phyloP scores from a whole-genome alignment of 1,140 invertebrate species.

The Zaprionus gabonicus region DNA sequence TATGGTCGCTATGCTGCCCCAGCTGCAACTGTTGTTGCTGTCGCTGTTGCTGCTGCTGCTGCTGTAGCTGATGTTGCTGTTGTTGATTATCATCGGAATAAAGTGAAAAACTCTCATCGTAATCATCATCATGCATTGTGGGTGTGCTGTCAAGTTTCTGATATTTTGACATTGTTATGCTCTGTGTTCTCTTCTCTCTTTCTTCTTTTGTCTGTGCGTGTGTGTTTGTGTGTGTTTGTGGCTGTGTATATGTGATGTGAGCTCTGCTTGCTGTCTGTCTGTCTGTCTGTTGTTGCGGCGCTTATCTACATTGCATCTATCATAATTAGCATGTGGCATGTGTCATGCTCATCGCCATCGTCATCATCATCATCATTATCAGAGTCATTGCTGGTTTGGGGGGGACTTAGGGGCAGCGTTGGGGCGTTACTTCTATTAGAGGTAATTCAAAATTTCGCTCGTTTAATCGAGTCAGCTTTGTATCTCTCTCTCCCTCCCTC shows the following conservation, averaged over 20 bases:
- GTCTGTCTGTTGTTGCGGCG: constrained; percentile 24
- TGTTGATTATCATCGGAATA: constrained; percentile 59
- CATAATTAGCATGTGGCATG: constrained; percentile 59
- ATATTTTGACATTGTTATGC: constrained; percentile 71
- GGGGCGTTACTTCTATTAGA: constrained; percentile 6
- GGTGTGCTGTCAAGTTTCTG: constrained; percentile 65
- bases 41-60: constrained; percentile 20
- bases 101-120: constrained; percentile 60
- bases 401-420: background rate
- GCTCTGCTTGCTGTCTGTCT: constrained; percentile 24
- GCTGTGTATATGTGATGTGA: constrained; percentile 28
- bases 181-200: constrained; percentile 17
- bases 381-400: background rate
- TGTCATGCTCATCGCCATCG: constrained; percentile 32
- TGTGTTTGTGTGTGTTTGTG: constrained; percentile 13
- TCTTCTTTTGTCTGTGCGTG: constrained; percentile 15
- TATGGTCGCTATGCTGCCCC: constrained; percentile 25
- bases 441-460: background rate
- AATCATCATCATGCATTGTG: constrained; percentile 58
- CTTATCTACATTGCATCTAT: constrained; percentile 59
- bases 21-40: constrained; percentile 30
- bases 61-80: constrained; percentile 15
- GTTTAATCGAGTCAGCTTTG: background rate
- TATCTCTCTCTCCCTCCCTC: background rate
- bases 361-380: constrained; percentile 21